A percentile compares a stretch with the other conserved stretches of the same genome.
These are phyloP conservation scores for Coremacera marginata DNA, from an alignment of 2,888 invertebrate genomes.

Conservation along the genomic window DNA sequence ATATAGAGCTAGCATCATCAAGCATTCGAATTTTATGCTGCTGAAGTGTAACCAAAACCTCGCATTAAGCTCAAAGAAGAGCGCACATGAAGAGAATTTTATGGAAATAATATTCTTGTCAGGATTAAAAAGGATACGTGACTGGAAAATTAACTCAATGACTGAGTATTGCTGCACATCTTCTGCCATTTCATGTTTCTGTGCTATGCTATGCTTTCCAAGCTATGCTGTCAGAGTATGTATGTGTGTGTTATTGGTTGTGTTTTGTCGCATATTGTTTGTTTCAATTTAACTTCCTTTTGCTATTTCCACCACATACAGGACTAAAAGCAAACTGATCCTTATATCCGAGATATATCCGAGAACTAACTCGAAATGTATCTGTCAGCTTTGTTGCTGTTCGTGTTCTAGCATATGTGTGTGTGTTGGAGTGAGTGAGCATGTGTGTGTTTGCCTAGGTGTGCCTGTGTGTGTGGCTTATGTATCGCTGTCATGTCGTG, in stretches of 20 bases:
- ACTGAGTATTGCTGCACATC: slow-evolving; percentile 36
- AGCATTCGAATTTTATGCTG: neutral
- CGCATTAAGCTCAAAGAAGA: slow-evolving; percentile 26
- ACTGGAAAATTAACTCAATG: slow-evolving; percentile 66
- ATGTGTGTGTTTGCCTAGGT: neutral
- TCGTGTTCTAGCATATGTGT: neutral
- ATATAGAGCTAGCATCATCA: neutral
- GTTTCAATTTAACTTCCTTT: slow-evolving; percentile 27
- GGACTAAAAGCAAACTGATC: slow-evolving; percentile 24
- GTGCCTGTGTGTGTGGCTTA: neutral
- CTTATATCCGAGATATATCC: slow-evolving; percentile 11
- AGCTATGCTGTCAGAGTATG: slow-evolving; percentile 1
- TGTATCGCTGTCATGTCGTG: slow-evolving; percentile 21
- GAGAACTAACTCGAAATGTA: slow-evolving; percentile 33
- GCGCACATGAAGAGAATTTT: slow-evolving; percentile 52
- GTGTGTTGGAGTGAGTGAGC: neutral
- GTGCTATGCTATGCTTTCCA: neutral
- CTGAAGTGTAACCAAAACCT: slow-evolving; percentile 37
- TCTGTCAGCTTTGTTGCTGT: slow-evolving; percentile 1
- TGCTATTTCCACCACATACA: neutral
- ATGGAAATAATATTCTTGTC: slow-evolving; percentile 69
- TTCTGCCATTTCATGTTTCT: neutral
- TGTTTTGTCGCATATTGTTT: slow-evolving; percentile 32
- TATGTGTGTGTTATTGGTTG: neutral
- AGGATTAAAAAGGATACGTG: slow-evolving; percentile 70